phyloP scores from a whole-genome alignment of 2,888 invertebrate species.

The Geophilus truncorum region DNA sequence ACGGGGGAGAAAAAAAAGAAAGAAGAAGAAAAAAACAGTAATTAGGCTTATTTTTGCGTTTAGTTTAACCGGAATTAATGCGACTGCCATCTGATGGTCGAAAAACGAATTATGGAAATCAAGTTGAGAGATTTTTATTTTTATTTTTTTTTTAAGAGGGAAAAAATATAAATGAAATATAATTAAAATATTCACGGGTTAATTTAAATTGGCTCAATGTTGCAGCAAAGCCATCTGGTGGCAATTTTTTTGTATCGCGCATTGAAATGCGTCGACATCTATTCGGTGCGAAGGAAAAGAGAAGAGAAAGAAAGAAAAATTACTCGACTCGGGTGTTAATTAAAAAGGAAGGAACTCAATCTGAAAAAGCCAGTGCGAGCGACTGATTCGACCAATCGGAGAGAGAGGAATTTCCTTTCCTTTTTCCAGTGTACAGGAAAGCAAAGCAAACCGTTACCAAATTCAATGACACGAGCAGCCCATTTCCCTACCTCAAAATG shows the following conservation, averaged over 20 bases:
- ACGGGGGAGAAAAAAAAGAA: neutral
- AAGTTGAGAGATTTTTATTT: too few species aligned
- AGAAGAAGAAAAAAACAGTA: neutral
- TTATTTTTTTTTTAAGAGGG: neutral
- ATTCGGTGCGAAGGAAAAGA: too few species aligned
- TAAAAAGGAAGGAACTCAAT: neutral
- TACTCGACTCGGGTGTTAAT: neutral
- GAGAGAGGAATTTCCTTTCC: neutral
- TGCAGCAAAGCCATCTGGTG: neutral
- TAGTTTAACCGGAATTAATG: neutral
- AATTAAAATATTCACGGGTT: constrained; percentile 3
- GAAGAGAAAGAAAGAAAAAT: neutral
- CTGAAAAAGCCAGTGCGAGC: neutral
- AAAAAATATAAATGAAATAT: too few species aligned
- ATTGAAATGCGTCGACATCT: neutral
- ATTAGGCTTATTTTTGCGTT: constrained; percentile 2
- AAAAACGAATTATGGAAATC: neutral
- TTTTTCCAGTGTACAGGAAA: neutral
- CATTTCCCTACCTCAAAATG: neutral
- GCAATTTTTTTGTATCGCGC: neutral
- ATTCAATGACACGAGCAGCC: neutral
- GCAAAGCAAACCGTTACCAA: neutral
- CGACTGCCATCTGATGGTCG: neutral
- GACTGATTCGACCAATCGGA: neutral
- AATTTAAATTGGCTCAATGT: neutral